phyloP scores from a whole-genome alignment of 92 coral and sea anemone genomes.

The Diadumene lineata region DNA sequence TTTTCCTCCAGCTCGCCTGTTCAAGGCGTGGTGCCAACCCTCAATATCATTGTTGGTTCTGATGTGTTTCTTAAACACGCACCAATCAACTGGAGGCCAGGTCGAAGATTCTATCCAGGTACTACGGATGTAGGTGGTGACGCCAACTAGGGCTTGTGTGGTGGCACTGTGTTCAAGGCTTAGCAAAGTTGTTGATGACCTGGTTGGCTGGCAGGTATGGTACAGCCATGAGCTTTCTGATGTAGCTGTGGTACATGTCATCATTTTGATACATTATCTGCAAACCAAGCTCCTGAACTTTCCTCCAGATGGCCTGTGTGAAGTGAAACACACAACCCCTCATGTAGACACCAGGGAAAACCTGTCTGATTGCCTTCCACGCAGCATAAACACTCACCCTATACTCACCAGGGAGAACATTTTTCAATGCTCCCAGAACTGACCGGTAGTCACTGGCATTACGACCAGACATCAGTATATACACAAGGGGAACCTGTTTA shows the following conservation, averaged over 20 bases:
- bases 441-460: constrained; percentile 27
- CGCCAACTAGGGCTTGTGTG: constrained; percentile 1
- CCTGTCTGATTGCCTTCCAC: background rate
- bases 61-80: constrained; percentile 33
- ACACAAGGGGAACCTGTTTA: constrained; percentile 39
- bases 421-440: constrained; percentile 3
- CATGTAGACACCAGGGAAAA: background rate
- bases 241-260: constrained; percentile 26
- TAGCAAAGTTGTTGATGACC: constrained; percentile 15
- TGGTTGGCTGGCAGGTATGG: constrained; percentile 45
- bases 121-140: constrained; percentile 22
- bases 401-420: background rate
- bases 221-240: constrained; percentile 51
- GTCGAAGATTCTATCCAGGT: constrained; percentile 26
- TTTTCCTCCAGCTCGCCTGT: constrained; percentile 40
- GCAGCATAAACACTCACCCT: background rate
- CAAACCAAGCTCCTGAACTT: constrained; percentile 46
- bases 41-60: constrained; percentile 55
- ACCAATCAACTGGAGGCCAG: constrained; percentile 43
- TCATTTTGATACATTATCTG: constrained; percentile 31
- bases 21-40: constrained; percentile 47
- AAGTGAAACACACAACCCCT: constrained; percentile 2
- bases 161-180: constrained; percentile 16
- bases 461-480: constrained; percentile 29
- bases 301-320: constrained; percentile 1